phyloP scores from a whole-genome alignment of 1,140 invertebrate genomes.

The Colletes gigas region DNA sequence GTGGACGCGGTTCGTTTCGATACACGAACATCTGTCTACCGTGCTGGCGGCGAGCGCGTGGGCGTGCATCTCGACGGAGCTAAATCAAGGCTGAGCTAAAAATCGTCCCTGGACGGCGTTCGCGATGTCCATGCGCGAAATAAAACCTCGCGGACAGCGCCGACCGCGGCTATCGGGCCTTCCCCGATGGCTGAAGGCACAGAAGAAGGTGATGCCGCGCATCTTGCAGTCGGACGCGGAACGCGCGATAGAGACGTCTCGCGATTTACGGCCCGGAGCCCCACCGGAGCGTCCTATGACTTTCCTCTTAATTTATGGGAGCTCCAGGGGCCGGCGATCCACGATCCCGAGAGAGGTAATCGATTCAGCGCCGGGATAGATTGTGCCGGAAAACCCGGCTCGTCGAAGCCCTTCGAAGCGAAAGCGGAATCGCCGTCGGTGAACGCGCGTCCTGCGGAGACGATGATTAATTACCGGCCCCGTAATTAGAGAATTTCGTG shows the following conservation, averaged over 20 bases:
- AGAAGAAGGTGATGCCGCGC: constrained; percentile 20
- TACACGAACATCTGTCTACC: neutral
- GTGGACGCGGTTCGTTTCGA: neutral
- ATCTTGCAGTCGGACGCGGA: neutral
- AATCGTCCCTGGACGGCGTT: neutral
- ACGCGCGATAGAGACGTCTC: constrained; percentile 57
- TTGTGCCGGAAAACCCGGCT: constrained; percentile 57
- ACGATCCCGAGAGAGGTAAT: constrained; percentile 49
- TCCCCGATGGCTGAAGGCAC: neutral
- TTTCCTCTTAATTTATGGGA: constrained; percentile 59
- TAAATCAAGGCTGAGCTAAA: constrained; percentile 1
- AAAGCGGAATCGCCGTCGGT: constrained; percentile 24
- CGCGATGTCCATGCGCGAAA: constrained; percentile 6
- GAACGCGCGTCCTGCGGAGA: neutral
- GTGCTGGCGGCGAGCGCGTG: neutral
- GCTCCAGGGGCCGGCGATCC: constrained; percentile 33
- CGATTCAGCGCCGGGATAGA: constrained; percentile 55
- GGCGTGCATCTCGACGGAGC: neutral
- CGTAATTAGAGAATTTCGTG: constrained; percentile 29
- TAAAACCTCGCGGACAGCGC: neutral
- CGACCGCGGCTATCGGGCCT: neutral
- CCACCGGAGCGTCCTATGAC: constrained; percentile 41
- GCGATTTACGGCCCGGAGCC: constrained; percentile 55
- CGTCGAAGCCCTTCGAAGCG: constrained; percentile 24
- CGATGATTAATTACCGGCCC: constrained; percentile 46